Percentiles rank a stretch among this genome's conserved stretches.
These are phyloP conservation scores for Pseudomyrmex pallidus DNA, from an alignment of 1,140 invertebrate species.

Conservation along the genomic window DNA sequence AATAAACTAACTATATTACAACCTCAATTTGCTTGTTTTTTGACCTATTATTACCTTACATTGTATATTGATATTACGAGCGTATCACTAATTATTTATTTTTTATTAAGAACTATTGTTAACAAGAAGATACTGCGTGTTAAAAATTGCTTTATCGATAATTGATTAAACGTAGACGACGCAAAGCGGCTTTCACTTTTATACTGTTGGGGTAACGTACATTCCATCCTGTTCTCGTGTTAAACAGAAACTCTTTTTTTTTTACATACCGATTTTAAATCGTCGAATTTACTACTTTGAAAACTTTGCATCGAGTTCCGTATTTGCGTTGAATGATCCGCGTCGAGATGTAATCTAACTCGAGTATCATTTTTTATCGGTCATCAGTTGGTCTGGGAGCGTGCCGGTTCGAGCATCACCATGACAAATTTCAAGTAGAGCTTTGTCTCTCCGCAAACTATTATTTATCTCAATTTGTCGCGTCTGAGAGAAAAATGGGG, in stretches of 20 bases:
- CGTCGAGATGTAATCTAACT: slow-evolving; percentile 63
- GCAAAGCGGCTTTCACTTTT: too few relatives aligned
- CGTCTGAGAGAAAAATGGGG: slow-evolving; percentile 40
- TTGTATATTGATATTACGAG: too few relatives aligned
- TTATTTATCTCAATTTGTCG: slow-evolving; percentile 79
- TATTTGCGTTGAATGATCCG: not conserved
- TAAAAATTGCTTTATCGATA: too few relatives aligned
- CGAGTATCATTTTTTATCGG: slow-evolving; percentile 60
- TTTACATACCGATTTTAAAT: not conserved
- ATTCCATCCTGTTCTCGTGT: too few relatives aligned
- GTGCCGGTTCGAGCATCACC: slow-evolving; percentile 71
- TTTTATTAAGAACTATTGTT: too few relatives aligned
- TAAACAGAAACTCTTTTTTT: not conserved
- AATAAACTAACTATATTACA: too few relatives aligned
- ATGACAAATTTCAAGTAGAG: slow-evolving; percentile 72
- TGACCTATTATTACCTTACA: too few relatives aligned
- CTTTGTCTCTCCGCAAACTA: slow-evolving; percentile 69
- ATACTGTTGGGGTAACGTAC: too few relatives aligned
- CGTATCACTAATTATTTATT: too few relatives aligned
- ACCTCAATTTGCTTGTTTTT: too few relatives aligned
- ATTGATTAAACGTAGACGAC: too few relatives aligned
- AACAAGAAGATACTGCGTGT: too few relatives aligned
- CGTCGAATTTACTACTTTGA: not conserved
- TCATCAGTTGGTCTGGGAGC: slow-evolving; percentile 59
- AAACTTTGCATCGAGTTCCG: not conserved